Evolutionary conservation across 2,888 invertebrate species (phyloP).

Genomic region (Clivina fossor): DNA sequence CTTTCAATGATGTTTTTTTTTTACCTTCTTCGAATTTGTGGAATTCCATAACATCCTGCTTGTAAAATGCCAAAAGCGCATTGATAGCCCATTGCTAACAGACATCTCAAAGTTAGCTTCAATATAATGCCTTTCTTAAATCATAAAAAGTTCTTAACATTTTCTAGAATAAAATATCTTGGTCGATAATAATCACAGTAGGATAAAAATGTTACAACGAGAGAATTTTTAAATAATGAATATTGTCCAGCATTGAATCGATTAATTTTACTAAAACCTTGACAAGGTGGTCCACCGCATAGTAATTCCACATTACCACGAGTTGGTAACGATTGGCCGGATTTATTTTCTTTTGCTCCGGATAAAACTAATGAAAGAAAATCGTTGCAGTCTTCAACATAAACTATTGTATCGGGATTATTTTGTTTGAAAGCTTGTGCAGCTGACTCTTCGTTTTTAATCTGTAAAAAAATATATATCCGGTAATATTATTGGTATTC

Average conservation of each 20-base stretch:
- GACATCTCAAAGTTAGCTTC: constrained; percentile 73
- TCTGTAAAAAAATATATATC: constrained; percentile 45
- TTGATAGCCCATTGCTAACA: constrained; percentile 84
- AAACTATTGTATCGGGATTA: constrained; percentile 72
- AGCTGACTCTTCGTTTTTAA: constrained; percentile 76
- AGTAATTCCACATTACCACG: constrained; percentile 81
- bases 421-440: constrained; percentile 79
- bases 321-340: constrained; percentile 64
- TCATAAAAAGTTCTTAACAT: constrained; percentile 82
- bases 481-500: too few relatives aligned
- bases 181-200: constrained; percentile 81
- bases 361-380: constrained; percentile 69
- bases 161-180: constrained; percentile 76
- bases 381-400: constrained; percentile 79
- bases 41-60: constrained; percentile 83
- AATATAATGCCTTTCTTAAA: constrained; percentile 81
- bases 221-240: constrained; percentile 82
- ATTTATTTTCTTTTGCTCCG: constrained; percentile 57
- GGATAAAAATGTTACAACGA: constrained; percentile 78
- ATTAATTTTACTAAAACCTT: constrained; percentile 90
- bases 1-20: constrained; percentile 40
- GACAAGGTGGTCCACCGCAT: constrained; percentile 87
- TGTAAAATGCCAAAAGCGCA: constrained; percentile 84
- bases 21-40: constrained; percentile 73
- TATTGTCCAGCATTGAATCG: constrained; percentile 82